These are phyloP conservation scores for Dasysyrphus tricinctus DNA, from an alignment of 2,888 invertebrate genomes.

Conservation along the genomic window DNA sequence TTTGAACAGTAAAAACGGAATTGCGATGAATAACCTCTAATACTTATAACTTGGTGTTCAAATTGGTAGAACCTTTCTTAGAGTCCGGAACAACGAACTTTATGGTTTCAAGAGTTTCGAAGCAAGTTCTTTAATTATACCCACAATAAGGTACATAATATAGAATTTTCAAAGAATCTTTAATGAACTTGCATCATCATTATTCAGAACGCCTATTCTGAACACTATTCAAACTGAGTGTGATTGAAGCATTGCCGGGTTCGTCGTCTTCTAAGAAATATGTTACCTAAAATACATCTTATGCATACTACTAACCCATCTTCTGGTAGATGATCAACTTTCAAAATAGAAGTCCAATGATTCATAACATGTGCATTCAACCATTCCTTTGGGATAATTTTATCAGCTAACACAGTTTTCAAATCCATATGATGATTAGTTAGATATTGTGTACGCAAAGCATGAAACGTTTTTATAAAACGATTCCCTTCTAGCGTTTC, in stretches of 20 bases:
- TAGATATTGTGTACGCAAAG: constrained; percentile 87
- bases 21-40: no score
- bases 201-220: no score
- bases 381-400: constrained; percentile 89
- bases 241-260: neutral
- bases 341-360: constrained; percentile 89
- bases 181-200: no score
- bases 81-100: no score
- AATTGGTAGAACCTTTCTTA: no score
- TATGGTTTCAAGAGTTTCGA: no score
- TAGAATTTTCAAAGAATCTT: no score
- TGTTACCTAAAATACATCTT: neutral
- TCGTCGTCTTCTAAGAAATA: neutral
- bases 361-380: constrained; percentile 86
- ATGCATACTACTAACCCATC: constrained; percentile 85
- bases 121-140: no score
- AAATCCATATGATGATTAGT: constrained; percentile 89
- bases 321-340: constrained; percentile 88
- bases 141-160: no score
- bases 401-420: constrained; percentile 87
- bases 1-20: no score
- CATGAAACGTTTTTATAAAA: constrained; percentile 87
- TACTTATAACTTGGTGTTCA: no score
- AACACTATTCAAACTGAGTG: no score
- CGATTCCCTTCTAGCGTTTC: constrained; percentile 85